Percentiles rank a stretch among this genome's conserved stretches.
Evolutionary conservation across 2,888 invertebrate species (phyloP).

Genomic region (Tenthredo notha): DNA sequence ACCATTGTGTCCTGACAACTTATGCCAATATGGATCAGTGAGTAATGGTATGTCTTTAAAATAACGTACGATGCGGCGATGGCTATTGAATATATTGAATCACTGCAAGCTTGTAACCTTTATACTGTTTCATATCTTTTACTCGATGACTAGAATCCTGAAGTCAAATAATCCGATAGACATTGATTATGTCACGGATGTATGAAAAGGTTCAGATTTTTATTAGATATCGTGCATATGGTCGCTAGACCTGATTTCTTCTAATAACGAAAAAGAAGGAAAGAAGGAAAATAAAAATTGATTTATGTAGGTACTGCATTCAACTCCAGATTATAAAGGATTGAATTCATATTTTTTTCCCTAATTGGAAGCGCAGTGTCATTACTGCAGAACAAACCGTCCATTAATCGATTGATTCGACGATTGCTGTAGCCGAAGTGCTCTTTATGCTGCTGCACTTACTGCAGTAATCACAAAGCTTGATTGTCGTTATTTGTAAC

Average conservation of each 20-base stretch:
- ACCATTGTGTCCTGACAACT: not conserved
- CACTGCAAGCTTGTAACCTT: not conserved
- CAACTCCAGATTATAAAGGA: not conserved
- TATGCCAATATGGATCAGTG: conserved; percentile 17
- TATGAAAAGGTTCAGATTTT: not conserved
- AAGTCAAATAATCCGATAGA: not conserved
- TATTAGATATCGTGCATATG: not conserved
- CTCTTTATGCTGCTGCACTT: conserved; percentile 11
- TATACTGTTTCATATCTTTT: not conserved
- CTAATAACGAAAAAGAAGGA: not conserved
- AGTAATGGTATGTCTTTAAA: not conserved
- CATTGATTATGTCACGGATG: not conserved
- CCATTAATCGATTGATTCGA: conserved; percentile 23
- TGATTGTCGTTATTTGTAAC: conserved; percentile 11
- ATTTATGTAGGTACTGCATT: not conserved
- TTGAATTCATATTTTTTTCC: conserved; percentile 5
- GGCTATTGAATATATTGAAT: not conserved
- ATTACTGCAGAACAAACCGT: conserved; percentile 9
- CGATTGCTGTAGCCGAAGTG: not conserved
- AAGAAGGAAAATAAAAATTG: not conserved
- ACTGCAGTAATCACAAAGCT: conserved; percentile 4
- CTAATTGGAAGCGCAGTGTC: conserved; percentile 33
- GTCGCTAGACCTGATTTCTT: not conserved
- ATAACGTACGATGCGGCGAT: not conserved
- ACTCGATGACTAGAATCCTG: not conserved